Evolutionary conservation across 2,888 invertebrate genomes (phyloP), one percentile per base, ranked within the genome.

Genomic region (Oscheius onirici): DNA sequence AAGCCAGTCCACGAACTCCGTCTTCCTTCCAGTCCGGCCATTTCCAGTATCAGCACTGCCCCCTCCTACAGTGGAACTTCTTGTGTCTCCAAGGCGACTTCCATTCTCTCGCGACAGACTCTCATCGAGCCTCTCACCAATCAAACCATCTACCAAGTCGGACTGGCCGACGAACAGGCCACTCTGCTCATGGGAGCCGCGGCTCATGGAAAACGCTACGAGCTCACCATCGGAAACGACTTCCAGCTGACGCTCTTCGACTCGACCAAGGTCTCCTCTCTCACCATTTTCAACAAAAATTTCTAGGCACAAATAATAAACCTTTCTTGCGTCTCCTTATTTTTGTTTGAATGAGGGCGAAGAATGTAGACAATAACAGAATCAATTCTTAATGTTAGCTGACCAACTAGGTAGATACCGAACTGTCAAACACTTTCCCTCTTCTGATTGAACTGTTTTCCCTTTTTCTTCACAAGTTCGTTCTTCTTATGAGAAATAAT

Each of bases 91-190:
- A 46, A 46, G 3, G 11, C 11, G 46, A 46, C 24, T 34, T 26
- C 55, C n/a, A 20, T 55, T 20, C 15, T 55, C 26, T 24, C 55
- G 8, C 55, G 34, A 2, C 13, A 55, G n/a, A n/a, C 58, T n/a
- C 22, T 58, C 41, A 55, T 55, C 55, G 58, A 58, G 20, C 58
- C 58, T 40, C 20, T 24, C 11, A 2, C 20, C 40, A 34, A 41
- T 22, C 2, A 15, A 10, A 10, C 17, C 13, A 28, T 8, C 15
- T 63, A 28, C 34, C 46, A 17, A 28, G 63, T 63, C n/a, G 63
- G 63, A 28, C 1, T 63, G 63, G n/a, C 46, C 10, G n/a, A 46
- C 11, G 63, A 63, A 49, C 46, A 63, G 13, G 63, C 63, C 46
- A 24, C 26, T 26, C 63, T 63, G 17, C n/a, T 6, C n/a, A 10